Conservation (phyloP, 2,113 vertebrate genomes). For the Bubalus kerabau region DNA sequence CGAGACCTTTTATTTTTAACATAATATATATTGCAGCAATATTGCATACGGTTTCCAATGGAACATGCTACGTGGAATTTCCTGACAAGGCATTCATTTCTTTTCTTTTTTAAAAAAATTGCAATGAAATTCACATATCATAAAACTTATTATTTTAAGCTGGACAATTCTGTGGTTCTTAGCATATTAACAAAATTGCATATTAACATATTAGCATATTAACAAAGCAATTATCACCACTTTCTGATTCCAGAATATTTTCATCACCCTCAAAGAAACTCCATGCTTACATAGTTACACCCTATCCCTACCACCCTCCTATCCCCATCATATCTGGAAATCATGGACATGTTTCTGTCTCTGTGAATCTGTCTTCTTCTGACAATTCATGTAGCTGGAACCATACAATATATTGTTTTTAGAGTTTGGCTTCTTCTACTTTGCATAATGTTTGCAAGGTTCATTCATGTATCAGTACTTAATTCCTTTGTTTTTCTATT, state of each 20-base stretch:
- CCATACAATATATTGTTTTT: no score
- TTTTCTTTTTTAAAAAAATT: neutral
- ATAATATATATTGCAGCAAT: neutral
- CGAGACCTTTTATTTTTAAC: neutral
- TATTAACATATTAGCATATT: no score
- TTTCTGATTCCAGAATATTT: neutral
- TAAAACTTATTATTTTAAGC: neutral
- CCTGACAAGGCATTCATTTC: neutral
- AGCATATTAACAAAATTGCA: neutral
- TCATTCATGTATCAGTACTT: neutral
- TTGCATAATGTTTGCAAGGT: neutral
- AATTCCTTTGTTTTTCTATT: neutral
- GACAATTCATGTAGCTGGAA: neutral
- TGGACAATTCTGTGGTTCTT: neutral
- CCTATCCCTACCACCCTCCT: neutral
- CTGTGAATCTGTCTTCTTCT: neutral
- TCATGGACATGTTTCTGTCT: no score
- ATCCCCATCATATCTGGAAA: neutral
- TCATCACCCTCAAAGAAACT: neutral
- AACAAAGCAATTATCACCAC: no score
- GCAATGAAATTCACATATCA: neutral
- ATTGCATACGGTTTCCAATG: neutral
- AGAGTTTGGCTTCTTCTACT: neutral
- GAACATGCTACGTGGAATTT: neutral
- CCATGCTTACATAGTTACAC: no score